Conservation (phyloP, 2,113 vertebrate species). For the Sporophila hypoxantha region DNA sequence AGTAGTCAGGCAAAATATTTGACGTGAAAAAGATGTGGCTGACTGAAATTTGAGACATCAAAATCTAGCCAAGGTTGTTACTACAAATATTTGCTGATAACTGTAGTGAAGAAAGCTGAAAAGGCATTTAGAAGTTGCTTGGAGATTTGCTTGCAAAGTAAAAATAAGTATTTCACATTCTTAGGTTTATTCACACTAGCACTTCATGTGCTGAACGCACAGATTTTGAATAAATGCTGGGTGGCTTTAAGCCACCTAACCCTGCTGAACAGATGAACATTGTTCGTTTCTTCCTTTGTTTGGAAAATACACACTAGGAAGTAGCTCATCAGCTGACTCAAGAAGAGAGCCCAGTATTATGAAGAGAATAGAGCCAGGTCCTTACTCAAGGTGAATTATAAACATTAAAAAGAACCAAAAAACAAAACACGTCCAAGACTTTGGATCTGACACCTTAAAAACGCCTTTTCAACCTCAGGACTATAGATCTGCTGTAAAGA, state of each 20-base stretch:
- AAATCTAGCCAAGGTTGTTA: not conserved
- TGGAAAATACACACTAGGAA: slow-evolving; percentile 1
- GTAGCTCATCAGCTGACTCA: not conserved
- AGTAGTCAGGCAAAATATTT: not conserved
- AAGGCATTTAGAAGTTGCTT: not conserved
- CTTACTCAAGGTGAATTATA: not conserved
- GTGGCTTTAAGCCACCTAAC: not conserved
- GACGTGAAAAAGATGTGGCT: not conserved
- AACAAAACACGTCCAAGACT: not conserved
- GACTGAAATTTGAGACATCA: not conserved
- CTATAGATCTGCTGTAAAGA: not conserved
- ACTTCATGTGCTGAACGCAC: not conserved
- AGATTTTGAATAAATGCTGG: not conserved
- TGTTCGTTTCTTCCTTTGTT: not conserved
- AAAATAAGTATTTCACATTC: not conserved
- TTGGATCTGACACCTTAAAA: not conserved
- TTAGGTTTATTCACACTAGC: not conserved
- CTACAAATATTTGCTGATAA: not conserved
- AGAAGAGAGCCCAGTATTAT: not conserved
- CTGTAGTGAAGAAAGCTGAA: not conserved
- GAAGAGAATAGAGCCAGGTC: not conserved
- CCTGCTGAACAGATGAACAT: not conserved
- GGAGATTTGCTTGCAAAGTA: not conserved
- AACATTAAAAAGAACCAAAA: not conserved
- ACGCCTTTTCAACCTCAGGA: fast-evolving